Evolutionary conservation across 2,888 invertebrate genomes (phyloP).

Genomic region (Orchesella flavescens): DNA sequence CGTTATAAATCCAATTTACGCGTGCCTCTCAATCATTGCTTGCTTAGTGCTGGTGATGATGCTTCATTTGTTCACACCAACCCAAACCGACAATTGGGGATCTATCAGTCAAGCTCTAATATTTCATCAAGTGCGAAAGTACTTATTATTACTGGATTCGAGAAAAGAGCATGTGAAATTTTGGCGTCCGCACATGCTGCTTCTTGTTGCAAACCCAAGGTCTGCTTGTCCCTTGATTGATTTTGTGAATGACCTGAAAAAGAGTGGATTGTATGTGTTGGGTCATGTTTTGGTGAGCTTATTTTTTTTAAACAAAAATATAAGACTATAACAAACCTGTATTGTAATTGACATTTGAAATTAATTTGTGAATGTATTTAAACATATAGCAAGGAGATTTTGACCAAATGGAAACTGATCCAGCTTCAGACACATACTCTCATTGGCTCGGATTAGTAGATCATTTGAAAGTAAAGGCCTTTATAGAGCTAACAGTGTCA

Average conservation of each 20-base stretch:
- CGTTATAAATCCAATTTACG: slow-evolving; percentile 91
- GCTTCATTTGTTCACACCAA: slow-evolving; percentile 91
- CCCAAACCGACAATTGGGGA: slow-evolving; percentile 89
- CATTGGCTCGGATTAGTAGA: slow-evolving; percentile 96
- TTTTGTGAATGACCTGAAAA: slow-evolving; percentile 98
- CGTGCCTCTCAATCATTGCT: slow-evolving; percentile 88
- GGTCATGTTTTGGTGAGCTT: slow-evolving; percentile 86
- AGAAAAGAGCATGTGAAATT: slow-evolving; percentile 99
- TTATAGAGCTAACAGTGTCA: slow-evolving; percentile 94
- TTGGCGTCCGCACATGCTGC: slow-evolving; percentile 95
- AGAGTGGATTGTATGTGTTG: slow-evolving; percentile 90
- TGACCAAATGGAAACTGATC: slow-evolving; percentile 78
- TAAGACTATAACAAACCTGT: too few species aligned
- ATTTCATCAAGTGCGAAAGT: slow-evolving; percentile 98
- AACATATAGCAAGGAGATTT: slow-evolving; percentile 73
- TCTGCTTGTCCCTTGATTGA: slow-evolving; percentile 93
- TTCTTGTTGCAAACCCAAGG: slow-evolving; percentile 93
- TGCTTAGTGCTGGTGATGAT: slow-evolving; percentile 89
- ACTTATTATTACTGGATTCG: slow-evolving; percentile 93
- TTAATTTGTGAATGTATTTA: too few species aligned
- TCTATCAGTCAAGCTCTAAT: slow-evolving; percentile 99
- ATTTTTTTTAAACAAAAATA: slow-evolving; percentile 72
- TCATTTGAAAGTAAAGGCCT: slow-evolving; percentile 94
- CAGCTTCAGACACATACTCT: slow-evolving; percentile 84
- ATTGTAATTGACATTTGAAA: too few species aligned